A percentile compares a stretch with the other conserved stretches of the same genome.
Conservation (phyloP, 2,888 invertebrate genomes). For the Yponomeuta malinellus region DNA sequence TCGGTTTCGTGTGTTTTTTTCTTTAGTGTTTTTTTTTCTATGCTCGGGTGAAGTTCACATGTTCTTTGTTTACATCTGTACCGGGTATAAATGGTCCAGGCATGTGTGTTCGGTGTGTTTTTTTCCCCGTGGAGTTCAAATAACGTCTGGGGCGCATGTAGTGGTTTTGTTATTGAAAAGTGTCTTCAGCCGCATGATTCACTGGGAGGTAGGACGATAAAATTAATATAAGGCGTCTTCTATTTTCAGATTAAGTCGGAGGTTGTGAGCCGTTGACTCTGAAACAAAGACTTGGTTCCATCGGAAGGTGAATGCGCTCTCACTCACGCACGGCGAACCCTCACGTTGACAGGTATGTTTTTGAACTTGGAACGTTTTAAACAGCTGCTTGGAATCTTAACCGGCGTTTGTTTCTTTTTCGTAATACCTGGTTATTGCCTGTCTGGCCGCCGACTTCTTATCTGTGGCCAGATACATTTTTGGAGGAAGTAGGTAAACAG, state of each 20-base stretch:
- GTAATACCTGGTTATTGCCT: not conserved
- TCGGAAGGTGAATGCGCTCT: slow-evolving; percentile 67
- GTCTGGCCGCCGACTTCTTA: not conserved
- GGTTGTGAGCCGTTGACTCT: slow-evolving; percentile 66
- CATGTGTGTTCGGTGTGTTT: slow-evolving; percentile 37
- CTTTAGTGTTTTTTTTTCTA: slow-evolving; percentile 24
- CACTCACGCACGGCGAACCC: slow-evolving; percentile 30
- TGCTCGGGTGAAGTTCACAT: slow-evolving; percentile 41
- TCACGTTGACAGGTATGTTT: slow-evolving; percentile 60
- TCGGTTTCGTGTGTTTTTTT: slow-evolving; percentile 14
- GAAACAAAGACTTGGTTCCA: slow-evolving; percentile 62
- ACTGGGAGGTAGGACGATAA: slow-evolving; percentile 43
- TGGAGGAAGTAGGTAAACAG: slow-evolving; percentile 5
- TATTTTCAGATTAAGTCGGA: slow-evolving; percentile 72
- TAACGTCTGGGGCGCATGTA: slow-evolving; percentile 28
- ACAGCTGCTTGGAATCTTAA: slow-evolving; percentile 13
- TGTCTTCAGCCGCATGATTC: slow-evolving; percentile 49
- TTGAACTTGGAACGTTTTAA: slow-evolving; percentile 20
- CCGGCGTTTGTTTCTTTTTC: slow-evolving; percentile 10
- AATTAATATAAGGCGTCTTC: slow-evolving; percentile 62
- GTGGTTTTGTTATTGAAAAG: slow-evolving; percentile 45
- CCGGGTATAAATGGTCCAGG: slow-evolving; percentile 40
- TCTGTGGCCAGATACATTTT: not conserved
- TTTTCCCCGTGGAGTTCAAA: not conserved
- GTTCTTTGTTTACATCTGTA: slow-evolving; percentile 63